Percentiles rank a stretch among this genome's conserved stretches.
phyloP scores from a whole-genome alignment of 2,113 vertebrate species.

The Hippocampus guttulatus region DNA sequence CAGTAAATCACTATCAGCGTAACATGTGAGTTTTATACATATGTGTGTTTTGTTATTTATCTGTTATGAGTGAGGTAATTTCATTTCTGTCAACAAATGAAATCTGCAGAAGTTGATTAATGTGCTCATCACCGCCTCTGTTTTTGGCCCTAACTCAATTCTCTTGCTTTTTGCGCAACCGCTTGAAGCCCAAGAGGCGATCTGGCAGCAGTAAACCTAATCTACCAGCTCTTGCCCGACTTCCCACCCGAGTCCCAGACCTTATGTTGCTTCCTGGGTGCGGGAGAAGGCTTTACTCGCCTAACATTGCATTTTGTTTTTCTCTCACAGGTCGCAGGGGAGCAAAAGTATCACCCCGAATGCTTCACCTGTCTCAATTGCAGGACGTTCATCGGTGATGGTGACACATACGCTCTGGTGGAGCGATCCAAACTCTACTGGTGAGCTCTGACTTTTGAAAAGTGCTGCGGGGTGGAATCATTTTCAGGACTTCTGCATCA shows the following conservation, averaged over 20 bases:
- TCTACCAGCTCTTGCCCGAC: conserved; percentile 43
- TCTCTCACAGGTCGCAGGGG: conserved; percentile 83
- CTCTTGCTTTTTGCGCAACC: conserved; percentile 42
- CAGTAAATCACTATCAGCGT: conserved; percentile 10
- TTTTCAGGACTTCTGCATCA: background rate
- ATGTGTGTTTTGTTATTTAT: conserved; percentile 5
- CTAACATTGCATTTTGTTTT: background rate
- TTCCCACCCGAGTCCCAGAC: conserved; percentile 24
- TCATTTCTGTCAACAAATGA: conserved; percentile 5
- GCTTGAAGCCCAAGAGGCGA: conserved; percentile 38
- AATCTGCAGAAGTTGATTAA: conserved; percentile 33
- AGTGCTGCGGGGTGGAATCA: background rate
- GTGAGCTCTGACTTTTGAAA: conserved; percentile 63
- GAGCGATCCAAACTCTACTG: conserved; percentile 98
- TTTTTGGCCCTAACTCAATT: conserved; percentile 51
- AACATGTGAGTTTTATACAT: background rate
- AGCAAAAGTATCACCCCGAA: conserved; percentile 97
- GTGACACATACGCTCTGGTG: conserved; percentile 94
- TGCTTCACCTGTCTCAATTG: conserved; percentile 95
- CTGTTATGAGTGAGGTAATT: background rate
- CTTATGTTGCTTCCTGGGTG: conserved; percentile 11
- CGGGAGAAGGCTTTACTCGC: background rate
- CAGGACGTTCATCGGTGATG: conserved; percentile 87
- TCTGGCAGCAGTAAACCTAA: conserved; percentile 51
- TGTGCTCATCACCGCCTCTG: conserved; percentile 35